Base-by-base conservation (phyloP, 2,113 vertebrate species). In the Heptranchias perlo region DNA sequence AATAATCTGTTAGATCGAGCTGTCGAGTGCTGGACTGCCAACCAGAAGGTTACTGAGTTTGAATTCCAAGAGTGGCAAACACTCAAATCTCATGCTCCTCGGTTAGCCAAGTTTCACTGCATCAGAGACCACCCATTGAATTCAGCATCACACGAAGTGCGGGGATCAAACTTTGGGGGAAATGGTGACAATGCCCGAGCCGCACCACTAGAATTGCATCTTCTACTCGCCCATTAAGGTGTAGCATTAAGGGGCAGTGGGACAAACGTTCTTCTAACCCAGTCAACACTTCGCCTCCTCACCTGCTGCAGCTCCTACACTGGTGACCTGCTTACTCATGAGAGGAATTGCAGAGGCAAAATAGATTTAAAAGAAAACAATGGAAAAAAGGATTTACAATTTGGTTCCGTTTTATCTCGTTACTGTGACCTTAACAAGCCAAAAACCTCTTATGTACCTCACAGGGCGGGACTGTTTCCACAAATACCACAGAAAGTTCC, bases 401-500 rank as follows among this genome's bases (percentile, higher is more conserved):
- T 93, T 62, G 89, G 89, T 93, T 93, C 58, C 58, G 39, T 23
- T 62, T 93, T 62, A 93, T 93, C 89, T 62, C 35, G 8, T 21
- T 62, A 93, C 61, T n/a, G 35, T 93, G 89, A 93, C 89, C 89
- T 93, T 93, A n/a, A 16, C 89, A 93, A 93, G 31, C 4, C 89
- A 62, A n/a, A 93, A 93, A 93, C 11, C 89, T 93, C 58, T 62
- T 62, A 14, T 62, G 58, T 14, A 93, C 58, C 54, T 62, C 54
- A 62, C 35, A 62, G 89, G 89, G 89, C 39, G 89, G 89, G 89
- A 62, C 89, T n/a, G 14, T 61, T 93, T 93, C 89, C 89, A 93
- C 89, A 93, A 93, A 62, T 93, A 93, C 89, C 89, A 93, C 89
- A 93, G 35, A 16, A 62, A 62, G 89, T 93, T 93, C 89, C 89